Percentiles rank a stretch among this genome's conserved stretches.
phyloP scores from a whole-genome alignment of 2,888 invertebrate species.

The Cantharis rustica region DNA sequence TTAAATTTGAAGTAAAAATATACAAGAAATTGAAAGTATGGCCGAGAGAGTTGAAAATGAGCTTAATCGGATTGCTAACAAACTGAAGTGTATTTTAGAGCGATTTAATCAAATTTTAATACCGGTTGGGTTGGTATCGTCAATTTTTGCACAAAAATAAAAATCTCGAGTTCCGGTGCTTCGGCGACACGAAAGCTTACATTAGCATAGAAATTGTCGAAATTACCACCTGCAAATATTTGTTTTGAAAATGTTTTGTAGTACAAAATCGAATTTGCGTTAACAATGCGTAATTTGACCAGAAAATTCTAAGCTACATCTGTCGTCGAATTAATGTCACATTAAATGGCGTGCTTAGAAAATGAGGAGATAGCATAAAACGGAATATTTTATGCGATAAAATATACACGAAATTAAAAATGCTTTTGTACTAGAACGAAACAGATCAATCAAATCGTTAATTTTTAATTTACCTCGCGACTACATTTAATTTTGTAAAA shows the following conservation, averaged over 20 bases:
- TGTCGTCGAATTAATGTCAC: conserved; percentile 1
- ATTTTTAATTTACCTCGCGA: neutral
- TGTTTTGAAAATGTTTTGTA: neutral
- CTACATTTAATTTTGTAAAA: neutral
- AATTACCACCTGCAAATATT: neutral
- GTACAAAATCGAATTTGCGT: neutral
- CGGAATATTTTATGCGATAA: neutral
- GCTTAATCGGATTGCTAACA: neutral
- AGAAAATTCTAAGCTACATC: conserved; percentile 1
- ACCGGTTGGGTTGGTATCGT: too few species aligned
- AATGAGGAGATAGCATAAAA: neutral
- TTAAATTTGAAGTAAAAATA: neutral
- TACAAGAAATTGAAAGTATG: neutral
- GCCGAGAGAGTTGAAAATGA: neutral
- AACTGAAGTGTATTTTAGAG: neutral
- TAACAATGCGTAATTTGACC: neutral
- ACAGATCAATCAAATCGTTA: neutral
- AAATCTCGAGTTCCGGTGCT: neutral
- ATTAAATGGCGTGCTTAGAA: neutral
- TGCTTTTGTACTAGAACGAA: neutral
- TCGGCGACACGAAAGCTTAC: neutral
- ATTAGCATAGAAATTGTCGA: neutral
- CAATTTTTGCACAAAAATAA: neutral
- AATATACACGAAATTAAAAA: neutral
- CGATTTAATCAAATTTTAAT: neutral